These are phyloP conservation scores for Halcyon badia DNA, from an alignment of 2,797 vertebrate species.

Conservation along the genomic window DNA sequence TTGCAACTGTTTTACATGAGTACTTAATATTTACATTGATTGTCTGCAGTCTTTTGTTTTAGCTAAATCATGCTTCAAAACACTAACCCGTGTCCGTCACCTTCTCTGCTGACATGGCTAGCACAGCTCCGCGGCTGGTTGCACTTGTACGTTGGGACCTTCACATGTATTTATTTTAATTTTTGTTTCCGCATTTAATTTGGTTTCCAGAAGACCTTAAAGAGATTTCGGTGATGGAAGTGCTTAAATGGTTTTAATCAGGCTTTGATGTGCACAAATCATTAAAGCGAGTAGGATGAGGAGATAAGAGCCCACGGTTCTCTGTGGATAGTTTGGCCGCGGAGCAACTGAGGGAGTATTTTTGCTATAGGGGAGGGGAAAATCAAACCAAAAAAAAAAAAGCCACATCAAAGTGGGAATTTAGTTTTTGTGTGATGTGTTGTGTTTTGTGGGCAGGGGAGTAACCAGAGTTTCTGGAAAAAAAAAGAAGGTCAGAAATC, in stretches of 20 bases:
- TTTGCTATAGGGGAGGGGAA: background rate
- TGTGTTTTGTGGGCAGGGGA: background rate
- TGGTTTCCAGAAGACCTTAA: slow-evolving; percentile 45
- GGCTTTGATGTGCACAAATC: slow-evolving; percentile 61
- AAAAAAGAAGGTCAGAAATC: background rate
- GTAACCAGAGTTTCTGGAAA: background rate
- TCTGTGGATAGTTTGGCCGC: background rate
- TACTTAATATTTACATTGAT: background rate
- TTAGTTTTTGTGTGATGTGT: background rate
- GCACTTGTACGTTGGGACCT: background rate
- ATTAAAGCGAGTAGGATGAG: slow-evolving; percentile 48
- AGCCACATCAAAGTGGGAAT: background rate
- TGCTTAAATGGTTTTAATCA: slow-evolving; percentile 54
- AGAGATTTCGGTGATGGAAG: slow-evolving; percentile 35
- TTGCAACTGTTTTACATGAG: background rate
- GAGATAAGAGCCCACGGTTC: slow-evolving; percentile 16
- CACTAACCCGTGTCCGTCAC: accelerated
- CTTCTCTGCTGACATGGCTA: accelerated
- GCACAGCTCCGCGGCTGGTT: background rate
- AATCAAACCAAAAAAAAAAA: background rate
- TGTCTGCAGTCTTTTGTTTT: background rate
- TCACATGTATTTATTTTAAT: background rate
- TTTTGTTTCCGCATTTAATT: slow-evolving; percentile 24
- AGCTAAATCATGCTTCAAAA: background rate
- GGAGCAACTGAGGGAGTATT: background rate